A percentile compares a stretch with the other conserved stretches of the same genome.
Evolutionary conservation across 2,888 invertebrate species (phyloP).

Genomic region (Caenorhabditis auriculariae): DNA sequence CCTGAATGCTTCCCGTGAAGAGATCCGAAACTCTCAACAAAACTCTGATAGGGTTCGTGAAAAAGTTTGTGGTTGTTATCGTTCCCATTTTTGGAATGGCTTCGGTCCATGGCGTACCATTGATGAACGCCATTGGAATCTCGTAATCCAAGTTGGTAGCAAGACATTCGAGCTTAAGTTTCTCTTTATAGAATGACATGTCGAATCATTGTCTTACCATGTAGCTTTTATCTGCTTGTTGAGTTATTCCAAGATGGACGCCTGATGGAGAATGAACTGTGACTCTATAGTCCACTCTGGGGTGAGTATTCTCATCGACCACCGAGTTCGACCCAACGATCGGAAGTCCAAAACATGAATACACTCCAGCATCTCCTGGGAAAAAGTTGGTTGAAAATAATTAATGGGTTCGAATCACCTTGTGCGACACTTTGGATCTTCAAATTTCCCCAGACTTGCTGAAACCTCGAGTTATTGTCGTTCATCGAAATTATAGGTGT

Average conservation of each 20-base stretch:
- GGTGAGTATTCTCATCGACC: slow-evolving; percentile 9
- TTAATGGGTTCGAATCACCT: not conserved
- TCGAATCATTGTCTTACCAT: slow-evolving; percentile 20
- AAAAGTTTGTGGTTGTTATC: slow-evolving; percentile 52
- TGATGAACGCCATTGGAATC: slow-evolving; percentile 59
- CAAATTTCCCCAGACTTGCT: slow-evolving; percentile 57
- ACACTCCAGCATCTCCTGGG: slow-evolving; percentile 20
- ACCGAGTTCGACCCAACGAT: slow-evolving; percentile 9
- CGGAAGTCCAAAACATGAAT: slow-evolving; percentile 18
- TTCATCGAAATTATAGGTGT: slow-evolving; percentile 40
- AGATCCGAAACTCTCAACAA: slow-evolving; percentile 41
- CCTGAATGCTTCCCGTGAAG: slow-evolving; percentile 56
- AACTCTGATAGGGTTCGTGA: slow-evolving; percentile 56
- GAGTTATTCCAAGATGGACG: slow-evolving; percentile 38
- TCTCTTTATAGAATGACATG: no score
- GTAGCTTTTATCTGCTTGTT: slow-evolving; percentile 36
- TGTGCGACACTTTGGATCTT: slow-evolving; percentile 28
- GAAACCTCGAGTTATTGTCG: slow-evolving; percentile 43
- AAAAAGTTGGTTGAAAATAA: not conserved
- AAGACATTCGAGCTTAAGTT: slow-evolving; percentile 47
- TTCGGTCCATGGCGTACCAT: slow-evolving; percentile 52
- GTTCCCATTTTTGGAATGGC: slow-evolving; percentile 52
- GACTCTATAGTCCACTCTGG: slow-evolving; percentile 48
- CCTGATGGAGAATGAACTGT: slow-evolving; percentile 53
- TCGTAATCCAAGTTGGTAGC: slow-evolving; percentile 54